Conservation (phyloP, 2,113 vertebrate species). For the Crotalus viridis region DNA sequence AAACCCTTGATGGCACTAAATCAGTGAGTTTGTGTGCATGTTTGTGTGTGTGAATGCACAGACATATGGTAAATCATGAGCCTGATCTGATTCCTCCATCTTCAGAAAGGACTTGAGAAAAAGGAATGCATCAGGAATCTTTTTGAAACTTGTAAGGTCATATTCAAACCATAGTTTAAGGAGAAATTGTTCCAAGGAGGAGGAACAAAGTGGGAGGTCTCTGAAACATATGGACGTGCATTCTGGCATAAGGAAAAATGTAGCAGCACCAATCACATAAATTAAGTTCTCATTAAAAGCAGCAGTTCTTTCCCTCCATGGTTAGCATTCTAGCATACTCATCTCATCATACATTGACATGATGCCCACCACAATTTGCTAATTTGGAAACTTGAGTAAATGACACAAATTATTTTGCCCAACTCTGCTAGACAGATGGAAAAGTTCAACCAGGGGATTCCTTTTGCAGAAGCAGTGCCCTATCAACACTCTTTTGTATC, state of each 20-base stretch:
- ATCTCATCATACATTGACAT: background rate
- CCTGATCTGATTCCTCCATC: background rate
- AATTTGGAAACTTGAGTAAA: background rate
- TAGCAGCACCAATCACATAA: background rate
- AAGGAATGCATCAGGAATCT: background rate
- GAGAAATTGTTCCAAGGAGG: background rate
- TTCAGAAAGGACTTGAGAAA: background rate
- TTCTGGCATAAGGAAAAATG: background rate
- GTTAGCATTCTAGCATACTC: background rate
- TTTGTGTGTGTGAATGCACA: background rate
- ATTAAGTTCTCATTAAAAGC: background rate
- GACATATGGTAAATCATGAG: background rate
- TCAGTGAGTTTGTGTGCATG: background rate
- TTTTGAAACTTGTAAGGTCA: background rate
- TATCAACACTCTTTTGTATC: background rate
- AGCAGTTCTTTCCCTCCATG: background rate
- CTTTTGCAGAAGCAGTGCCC: background rate
- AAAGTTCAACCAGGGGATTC: conserved; percentile 10
- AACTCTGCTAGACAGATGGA: background rate
- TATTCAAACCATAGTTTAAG: background rate
- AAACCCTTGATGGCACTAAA: background rate
- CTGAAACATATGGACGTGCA: background rate
- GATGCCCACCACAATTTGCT: background rate
- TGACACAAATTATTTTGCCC: background rate
- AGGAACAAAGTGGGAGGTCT: background rate